phyloP scores from a whole-genome alignment of 2,113 vertebrate species.

The Gallinago undulata region DNA sequence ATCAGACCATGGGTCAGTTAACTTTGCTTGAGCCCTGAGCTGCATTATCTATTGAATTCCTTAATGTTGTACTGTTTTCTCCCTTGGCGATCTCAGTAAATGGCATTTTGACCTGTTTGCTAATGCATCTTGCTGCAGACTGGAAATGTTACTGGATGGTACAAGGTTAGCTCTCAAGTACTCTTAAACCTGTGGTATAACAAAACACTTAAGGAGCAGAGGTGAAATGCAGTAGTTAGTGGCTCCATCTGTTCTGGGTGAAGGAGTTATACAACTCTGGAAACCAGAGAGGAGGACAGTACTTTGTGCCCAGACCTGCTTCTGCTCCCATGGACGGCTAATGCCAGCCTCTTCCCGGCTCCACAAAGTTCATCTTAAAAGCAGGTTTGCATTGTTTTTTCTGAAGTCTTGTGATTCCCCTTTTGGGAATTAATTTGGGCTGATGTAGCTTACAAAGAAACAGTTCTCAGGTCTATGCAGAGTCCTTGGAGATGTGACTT shows the following conservation, averaged over 20 bases:
- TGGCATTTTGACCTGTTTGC: not conserved
- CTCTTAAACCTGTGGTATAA: not conserved
- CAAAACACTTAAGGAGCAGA: not conserved
- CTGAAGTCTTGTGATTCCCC: not conserved
- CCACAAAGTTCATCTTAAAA: not conserved
- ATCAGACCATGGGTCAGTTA: not conserved
- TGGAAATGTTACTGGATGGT: not conserved
- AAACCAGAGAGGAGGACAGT: not conserved
- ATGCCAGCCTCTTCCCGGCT: not conserved
- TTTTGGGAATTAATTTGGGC: not conserved
- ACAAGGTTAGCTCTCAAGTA: not conserved
- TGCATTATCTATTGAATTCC: not conserved
- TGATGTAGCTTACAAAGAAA: not conserved
- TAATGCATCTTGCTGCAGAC: not conserved
- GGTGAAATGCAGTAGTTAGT: not conserved
- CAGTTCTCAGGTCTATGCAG: not conserved
- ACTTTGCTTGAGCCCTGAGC: not conserved
- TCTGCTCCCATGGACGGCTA: not conserved
- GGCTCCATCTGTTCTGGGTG: not conserved
- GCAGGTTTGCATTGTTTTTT: not conserved
- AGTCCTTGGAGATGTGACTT: rapidly evolving
- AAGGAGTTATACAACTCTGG: not conserved
- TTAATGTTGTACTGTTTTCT: not conserved
- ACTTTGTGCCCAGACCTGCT: not conserved
- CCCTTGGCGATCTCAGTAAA: not conserved